Percentiles rank a stretch among this genome's conserved stretches.
phyloP scores from a whole-genome alignment of 1,140 invertebrate species.

The Penaeus vannamei region DNA sequence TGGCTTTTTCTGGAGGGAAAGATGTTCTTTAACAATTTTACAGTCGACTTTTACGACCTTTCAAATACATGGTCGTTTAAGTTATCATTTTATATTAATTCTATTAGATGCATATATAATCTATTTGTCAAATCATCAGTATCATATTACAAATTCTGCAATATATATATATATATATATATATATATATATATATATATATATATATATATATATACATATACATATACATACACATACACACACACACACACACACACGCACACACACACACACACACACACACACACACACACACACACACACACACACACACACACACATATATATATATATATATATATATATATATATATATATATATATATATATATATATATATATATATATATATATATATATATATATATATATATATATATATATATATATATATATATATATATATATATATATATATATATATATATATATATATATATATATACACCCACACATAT shows the following conservation, averaged over 20 bases:
- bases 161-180: slow-evolving; percentile 30
- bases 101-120: background rate
- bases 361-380: background rate
- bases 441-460: background rate
- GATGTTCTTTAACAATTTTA: too few relatives aligned
- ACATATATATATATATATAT: background rate
- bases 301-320: too few relatives aligned
- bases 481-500: background rate
- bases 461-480: background rate
- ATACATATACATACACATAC: slow-evolving; percentile 9
- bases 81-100: background rate
- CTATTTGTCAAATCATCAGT: too few relatives aligned
- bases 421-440: background rate
- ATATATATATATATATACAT: slow-evolving; percentile 30
- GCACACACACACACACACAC: too few relatives aligned
- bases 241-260: background rate
- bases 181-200: slow-evolving; percentile 35
- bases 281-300: too few relatives aligned
- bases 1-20: too few relatives aligned
- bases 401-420: background rate
- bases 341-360: background rate
- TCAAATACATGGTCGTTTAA: background rate
- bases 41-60: too few relatives aligned
- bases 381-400: background rate
- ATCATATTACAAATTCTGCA: background rate